Evolutionary conservation across 2,113 vertebrate genomes (phyloP), one percentile per base, ranked within the genome.

Genomic region (Mesembrinibis cayennensis): DNA sequence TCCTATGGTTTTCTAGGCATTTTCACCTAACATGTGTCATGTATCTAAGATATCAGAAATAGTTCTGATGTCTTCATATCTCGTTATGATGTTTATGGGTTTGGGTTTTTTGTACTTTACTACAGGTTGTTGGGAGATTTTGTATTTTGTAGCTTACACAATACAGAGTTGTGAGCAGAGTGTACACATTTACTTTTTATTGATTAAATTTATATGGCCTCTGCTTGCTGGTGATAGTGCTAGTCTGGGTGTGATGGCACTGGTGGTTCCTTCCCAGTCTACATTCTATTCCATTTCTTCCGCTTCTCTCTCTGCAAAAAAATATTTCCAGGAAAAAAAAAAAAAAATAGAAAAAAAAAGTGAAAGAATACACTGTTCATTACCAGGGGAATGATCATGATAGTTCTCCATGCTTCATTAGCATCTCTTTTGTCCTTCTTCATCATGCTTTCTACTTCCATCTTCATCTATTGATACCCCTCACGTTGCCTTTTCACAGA

Each of bases 21-120:
- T 90, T 52, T 40, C 47, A 58, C 9, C 8, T 11, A 13, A 67
- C 0, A 0, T 1, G 0, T 69, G 85, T 38, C 14, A 25, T 3
- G 7, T 23, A 6, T 29, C 42, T 56, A 10, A 84, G n/a, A 56
- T 4, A 13, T 4, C 3, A 9, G 11, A 62, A 85, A 53, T 3
- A 25, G 1, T 58, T 66, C 50, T 53, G 20, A 5, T 18, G 21
- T 62, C 38, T 38, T 32, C 34, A 25, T 36, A 3, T 16, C 23
- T 55, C 27, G n/a, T 42, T 21, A 0, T 29, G 9, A 7, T 58
- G 2, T 45, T 87, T 34, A 7, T 27, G 4, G 30, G 21, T 1
- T 40, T 77, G 9, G 3, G 1, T 0, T 10, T 44, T 66, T 49
- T 30, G 16, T 49, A 23, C 11, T 65, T 70, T 63, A 53, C 9